Conservation (phyloP, 2,113 vertebrate genomes). For the Ovis canadensis region DNA sequence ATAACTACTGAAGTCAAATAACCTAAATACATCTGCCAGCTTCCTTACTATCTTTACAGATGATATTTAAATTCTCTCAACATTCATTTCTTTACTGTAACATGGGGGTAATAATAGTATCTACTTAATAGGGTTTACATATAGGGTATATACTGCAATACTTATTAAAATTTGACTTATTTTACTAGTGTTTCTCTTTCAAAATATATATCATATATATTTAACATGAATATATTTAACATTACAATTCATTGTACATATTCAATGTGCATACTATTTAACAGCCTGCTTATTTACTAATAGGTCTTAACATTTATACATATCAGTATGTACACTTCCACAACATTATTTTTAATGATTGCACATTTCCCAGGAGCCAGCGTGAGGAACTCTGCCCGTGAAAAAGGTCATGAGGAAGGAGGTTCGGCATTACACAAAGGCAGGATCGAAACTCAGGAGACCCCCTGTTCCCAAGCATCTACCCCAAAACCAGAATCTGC, state of each 20-base stretch:
- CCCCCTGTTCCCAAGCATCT: too few relatives aligned
- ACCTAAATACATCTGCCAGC: not conserved
- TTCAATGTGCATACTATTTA: not conserved
- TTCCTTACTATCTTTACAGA: not conserved
- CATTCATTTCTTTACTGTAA: not conserved
- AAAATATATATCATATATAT: not conserved
- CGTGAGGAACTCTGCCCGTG: too few relatives aligned
- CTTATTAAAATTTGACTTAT: not conserved
- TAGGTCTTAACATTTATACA: not conserved
- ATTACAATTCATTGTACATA: not conserved
- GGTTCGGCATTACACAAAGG: too few relatives aligned
- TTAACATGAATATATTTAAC: not conserved
- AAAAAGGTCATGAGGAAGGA: too few relatives aligned
- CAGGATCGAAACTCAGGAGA: too few relatives aligned
- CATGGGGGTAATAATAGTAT: not conserved
- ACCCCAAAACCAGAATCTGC: too few relatives aligned
- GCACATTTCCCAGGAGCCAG: too few relatives aligned
- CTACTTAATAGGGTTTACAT: not conserved
- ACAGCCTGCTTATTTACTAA: not conserved
- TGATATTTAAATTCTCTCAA: not conserved
- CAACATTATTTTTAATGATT: not conserved
- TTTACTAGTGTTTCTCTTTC: not conserved
- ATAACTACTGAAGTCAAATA: not conserved
- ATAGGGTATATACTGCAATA: not conserved
- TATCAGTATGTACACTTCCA: not conserved